Percentiles rank a stretch among this genome's conserved stretches.
phyloP scores from a whole-genome alignment of 2,888 invertebrate genomes.

The Andrena haemorrhoa region DNA sequence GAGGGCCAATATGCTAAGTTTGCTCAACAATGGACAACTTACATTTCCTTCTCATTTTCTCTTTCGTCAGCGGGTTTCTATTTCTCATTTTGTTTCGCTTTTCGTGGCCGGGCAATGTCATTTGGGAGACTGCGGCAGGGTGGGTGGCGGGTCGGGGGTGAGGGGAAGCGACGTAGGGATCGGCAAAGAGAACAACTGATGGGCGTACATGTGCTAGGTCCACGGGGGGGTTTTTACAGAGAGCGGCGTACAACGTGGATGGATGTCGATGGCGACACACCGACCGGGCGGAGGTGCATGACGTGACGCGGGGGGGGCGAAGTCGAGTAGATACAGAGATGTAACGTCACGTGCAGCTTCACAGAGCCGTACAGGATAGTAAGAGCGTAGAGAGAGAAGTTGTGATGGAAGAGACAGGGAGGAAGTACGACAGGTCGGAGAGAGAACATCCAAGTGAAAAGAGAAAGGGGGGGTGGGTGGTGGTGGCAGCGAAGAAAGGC shows the following conservation, averaged over 20 bases:
- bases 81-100: constrained; percentile 57
- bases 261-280: constrained; percentile 46
- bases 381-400: constrained; percentile 11
- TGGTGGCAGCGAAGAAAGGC: constrained; percentile 15
- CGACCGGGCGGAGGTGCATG: constrained; percentile 17
- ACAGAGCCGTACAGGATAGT: constrained; percentile 35
- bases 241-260: constrained; percentile 39
- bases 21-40: constrained; percentile 81
- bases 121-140: constrained; percentile 30
- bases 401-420: constrained; percentile 20
- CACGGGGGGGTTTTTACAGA: constrained; percentile 42
- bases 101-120: constrained; percentile 51
- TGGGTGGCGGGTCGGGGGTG: constrained; percentile 12
- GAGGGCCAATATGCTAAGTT: constrained; percentile 82
- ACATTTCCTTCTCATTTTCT: constrained; percentile 80
- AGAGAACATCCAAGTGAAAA: constrained; percentile 8
- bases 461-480: too few relatives aligned
- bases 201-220: constrained; percentile 42
- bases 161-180: constrained; percentile 28
- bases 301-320: constrained; percentile 42
- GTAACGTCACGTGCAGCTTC: constrained; percentile 44
- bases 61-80: constrained; percentile 80
- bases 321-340: constrained; percentile 42
- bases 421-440: constrained; percentile 46
- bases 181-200: constrained; percentile 35